Conservation (phyloP, 2,888 invertebrate genomes). For the Rugalucina vietnamica region DNA sequence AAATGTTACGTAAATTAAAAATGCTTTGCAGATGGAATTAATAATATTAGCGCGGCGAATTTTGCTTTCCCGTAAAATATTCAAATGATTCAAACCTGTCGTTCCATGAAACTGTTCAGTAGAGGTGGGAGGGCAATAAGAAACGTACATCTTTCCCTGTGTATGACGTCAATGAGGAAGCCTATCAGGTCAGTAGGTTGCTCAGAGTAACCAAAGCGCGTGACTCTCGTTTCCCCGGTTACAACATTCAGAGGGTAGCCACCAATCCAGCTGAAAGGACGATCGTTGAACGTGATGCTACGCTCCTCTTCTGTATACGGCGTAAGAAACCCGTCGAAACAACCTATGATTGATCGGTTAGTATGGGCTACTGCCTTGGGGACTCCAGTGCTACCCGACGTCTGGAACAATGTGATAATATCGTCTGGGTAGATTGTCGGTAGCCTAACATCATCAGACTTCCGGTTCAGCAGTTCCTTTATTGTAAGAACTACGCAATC, state of each 20-base stretch:
- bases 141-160: background rate
- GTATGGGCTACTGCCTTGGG: slow-evolving; percentile 26
- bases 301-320: background rate
- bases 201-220: background rate
- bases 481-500: background rate
- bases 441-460: background rate
- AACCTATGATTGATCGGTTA: background rate
- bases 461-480: background rate
- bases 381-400: slow-evolving; percentile 38
- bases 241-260: slow-evolving; percentile 2
- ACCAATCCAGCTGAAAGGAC: slow-evolving; percentile 18
- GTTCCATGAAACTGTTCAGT: background rate
- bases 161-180: slow-evolving; percentile 19
- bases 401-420: slow-evolving; percentile 28
- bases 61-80: slow-evolving; percentile 10
- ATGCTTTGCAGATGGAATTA: no score
- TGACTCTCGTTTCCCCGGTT: slow-evolving; percentile 14
- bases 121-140: background rate
- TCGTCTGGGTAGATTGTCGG: slow-evolving; percentile 3
- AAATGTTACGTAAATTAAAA: no score
- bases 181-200: background rate
- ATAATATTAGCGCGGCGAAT: no score
- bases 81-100: slow-evolving; percentile 13
- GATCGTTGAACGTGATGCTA: background rate
- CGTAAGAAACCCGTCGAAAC: no score